Conservation (phyloP, 2,888 invertebrate genomes). For the Drosophila seclusa region DNA sequence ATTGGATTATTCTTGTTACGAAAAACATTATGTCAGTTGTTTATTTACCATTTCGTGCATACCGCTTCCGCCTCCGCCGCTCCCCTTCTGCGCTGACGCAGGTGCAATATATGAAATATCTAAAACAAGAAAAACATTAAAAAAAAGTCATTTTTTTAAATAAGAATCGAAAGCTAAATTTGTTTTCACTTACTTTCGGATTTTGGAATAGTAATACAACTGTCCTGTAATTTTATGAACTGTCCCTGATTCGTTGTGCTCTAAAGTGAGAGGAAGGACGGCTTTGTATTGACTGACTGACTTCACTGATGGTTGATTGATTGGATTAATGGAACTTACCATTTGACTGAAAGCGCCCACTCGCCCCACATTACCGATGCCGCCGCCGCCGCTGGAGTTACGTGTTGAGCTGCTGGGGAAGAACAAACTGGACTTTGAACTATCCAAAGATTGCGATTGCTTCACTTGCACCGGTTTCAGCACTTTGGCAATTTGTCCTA, state of each 20-base stretch:
- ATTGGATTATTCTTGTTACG: neutral
- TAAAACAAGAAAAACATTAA: conserved; percentile 32
- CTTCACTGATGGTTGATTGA: neutral
- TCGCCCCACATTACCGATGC: conserved; percentile 70
- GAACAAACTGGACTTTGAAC: conserved; percentile 51
- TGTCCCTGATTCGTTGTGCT: conserved; percentile 81
- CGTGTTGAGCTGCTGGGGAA: conserved; percentile 63
- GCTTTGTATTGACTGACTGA: neutral
- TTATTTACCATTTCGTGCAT: conserved; percentile 64
- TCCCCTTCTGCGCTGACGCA: conserved; percentile 73
- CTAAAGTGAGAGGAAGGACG: conserved; percentile 50
- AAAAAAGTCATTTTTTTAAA: neutral
- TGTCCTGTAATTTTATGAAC: conserved; percentile 82
- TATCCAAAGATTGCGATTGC: conserved; percentile 70
- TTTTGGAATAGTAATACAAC: conserved; percentile 76
- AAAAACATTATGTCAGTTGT: neutral
- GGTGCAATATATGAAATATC: conserved; percentile 81
- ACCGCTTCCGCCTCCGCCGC: conserved; percentile 35
- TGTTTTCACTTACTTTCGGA: conserved; percentile 77
- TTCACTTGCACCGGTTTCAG: conserved; percentile 82
- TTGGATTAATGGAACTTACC: conserved; percentile 60
- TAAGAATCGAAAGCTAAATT: neutral
- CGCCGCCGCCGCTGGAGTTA: conserved; percentile 51
- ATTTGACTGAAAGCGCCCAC: conserved; percentile 79
- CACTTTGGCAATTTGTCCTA: conserved; percentile 83